Evolutionary conservation across 2,888 invertebrate genomes (phyloP), one percentile per base, ranked within the genome.

Genomic region (Mythimna impura): DNA sequence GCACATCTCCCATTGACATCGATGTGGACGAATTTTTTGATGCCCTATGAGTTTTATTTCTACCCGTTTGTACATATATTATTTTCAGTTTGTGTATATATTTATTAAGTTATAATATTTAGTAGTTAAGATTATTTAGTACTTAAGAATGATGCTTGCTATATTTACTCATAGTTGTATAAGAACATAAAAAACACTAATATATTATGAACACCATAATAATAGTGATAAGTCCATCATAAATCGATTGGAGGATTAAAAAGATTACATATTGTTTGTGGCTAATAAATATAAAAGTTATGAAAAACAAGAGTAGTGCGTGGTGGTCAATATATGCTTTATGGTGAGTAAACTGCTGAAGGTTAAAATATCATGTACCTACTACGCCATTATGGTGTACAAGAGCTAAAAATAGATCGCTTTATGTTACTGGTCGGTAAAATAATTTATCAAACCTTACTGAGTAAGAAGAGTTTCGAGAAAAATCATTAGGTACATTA

Each of bases 131-230:
- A n/a, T n/a, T n/a, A n/a, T n/a, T n/a, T 61, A 70, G 54, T 9
- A 50, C 4, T 36, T 20, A 50, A 61, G 50, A 17, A 30, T 55
- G 54, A 57, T 52, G 68, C 17, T 47, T 52, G 68, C 17, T 47
- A 66, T 40, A 69, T n/a, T 52, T 50, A 69, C 10, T 66, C 14
- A 65, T 76, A 60, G 8, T 66, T 69, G 57, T 62, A 69, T 57
- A 54, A 67, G 63, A 68, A 63, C 47, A 71, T 80, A 57, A 66
- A 66, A 22, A 54, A 55, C 57, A 20, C 12, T 69, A 55, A 60
- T 47, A 71, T 25, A 83, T 65, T 62, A 68, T 57, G 63, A 68
- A 67, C 78, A 74, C 69, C 70, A 74, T 78, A 25, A 63, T 84
- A 54, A 64, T 43, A n/a, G 10, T 8, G 82, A 82, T 82, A 84